phyloP scores from a whole-genome alignment of 2,113 vertebrate genomes.

The Corythoichthys haematopterus region DNA sequence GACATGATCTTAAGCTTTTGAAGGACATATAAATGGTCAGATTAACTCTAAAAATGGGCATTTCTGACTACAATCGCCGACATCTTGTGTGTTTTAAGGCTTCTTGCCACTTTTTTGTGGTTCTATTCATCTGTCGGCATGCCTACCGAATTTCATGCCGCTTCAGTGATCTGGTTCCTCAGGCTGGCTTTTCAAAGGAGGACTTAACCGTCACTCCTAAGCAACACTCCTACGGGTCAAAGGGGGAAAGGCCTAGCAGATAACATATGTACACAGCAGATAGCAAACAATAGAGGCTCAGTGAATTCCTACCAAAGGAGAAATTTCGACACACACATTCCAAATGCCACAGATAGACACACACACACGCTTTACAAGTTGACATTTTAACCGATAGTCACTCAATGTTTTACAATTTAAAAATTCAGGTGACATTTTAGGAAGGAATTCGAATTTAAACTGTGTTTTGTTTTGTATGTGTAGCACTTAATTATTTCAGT shows the following conservation, averaged over 20 bases:
- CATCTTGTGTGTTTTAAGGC: too few species aligned
- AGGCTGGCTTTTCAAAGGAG: not conserved
- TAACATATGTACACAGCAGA: slow-evolving; percentile 28
- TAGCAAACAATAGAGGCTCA: slow-evolving; percentile 31
- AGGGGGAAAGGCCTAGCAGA: slow-evolving; percentile 32
- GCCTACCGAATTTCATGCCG: not conserved
- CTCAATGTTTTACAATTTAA: too few species aligned
- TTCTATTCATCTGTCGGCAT: not conserved
- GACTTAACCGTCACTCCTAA: not conserved
- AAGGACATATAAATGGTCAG: too few species aligned
- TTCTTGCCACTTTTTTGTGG: not conserved
- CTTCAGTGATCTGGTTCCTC: not conserved
- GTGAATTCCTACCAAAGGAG: slow-evolving; percentile 21
- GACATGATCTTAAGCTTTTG: too few species aligned
- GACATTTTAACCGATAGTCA: not conserved
- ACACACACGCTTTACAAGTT: not conserved
- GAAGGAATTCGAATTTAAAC: too few species aligned
- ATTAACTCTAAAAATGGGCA: not conserved
- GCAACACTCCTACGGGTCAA: slow-evolving; percentile 3
- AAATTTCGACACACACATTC: slow-evolving; percentile 13
- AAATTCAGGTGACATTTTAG: too few species aligned
- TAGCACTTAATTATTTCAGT: too few species aligned
- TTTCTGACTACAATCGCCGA: not conserved
- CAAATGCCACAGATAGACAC: not conserved
- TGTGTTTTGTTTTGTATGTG: too few species aligned